Conservation (phyloP, 2,888 invertebrate genomes). For the Ormyrus nitidulus region DNA sequence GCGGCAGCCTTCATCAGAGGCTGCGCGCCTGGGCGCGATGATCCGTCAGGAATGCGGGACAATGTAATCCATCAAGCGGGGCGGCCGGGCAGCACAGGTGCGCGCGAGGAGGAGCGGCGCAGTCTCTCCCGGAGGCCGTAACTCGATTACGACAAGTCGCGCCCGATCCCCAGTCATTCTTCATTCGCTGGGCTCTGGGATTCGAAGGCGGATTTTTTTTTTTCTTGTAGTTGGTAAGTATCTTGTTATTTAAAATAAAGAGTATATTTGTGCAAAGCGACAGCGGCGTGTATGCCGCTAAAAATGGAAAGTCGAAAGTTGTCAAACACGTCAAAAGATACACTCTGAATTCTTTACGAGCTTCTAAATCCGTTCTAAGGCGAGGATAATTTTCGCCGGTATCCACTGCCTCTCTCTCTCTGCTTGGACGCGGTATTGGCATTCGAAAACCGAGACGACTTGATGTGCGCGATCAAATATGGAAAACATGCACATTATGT, state of each 20-base stretch:
- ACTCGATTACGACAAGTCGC: conserved; percentile 53
- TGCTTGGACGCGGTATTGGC: not conserved
- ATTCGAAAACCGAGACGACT: not conserved
- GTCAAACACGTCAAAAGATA: not conserved
- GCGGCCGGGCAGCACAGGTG: conserved; percentile 62
- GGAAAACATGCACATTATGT: too few species aligned
- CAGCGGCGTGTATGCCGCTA: not conserved
- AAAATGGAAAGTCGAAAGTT: conserved; percentile 12
- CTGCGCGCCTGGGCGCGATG: conserved; percentile 57
- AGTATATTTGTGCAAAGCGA: too few species aligned
- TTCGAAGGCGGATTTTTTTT: not conserved
- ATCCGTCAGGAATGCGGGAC: conserved; percentile 71
- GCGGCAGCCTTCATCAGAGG: too few species aligned
- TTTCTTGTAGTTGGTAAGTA: not conserved
- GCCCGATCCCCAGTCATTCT: conserved; percentile 34
- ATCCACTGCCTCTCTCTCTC: not conserved
- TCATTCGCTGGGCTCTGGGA: conserved; percentile 30
- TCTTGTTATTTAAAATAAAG: too few species aligned
- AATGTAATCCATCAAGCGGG: conserved; percentile 73
- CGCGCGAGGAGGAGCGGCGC: conserved; percentile 55
- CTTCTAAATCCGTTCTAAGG: conserved; percentile 19
- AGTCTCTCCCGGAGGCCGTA: conserved; percentile 33
- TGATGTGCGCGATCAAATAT: too few species aligned
- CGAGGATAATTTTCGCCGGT: not conserved
- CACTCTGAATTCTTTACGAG: conserved; percentile 7